Conservation (phyloP, 2,888 invertebrate genomes). For the Brachylomia viminalis region DNA sequence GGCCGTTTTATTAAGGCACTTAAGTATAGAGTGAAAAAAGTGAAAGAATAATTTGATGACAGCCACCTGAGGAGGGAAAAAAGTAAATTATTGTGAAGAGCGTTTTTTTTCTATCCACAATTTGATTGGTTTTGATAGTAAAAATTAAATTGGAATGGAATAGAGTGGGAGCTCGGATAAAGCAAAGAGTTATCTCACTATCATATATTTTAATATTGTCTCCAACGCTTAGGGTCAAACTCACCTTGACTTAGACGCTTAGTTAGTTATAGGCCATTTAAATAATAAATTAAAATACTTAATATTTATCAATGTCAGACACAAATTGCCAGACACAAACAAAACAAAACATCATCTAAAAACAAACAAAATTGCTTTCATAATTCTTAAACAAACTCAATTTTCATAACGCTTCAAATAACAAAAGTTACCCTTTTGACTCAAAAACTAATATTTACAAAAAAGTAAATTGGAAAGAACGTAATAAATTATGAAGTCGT, state of each 20-base stretch:
- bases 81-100: too few species aligned
- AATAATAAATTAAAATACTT: neutral
- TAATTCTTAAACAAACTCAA: constrained; percentile 37
- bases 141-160: neutral
- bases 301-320: constrained; percentile 18
- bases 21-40: neutral
- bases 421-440: constrained; percentile 37
- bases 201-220: neutral
- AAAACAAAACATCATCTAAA: constrained; percentile 8
- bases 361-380: constrained; percentile 30
- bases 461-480: constrained; percentile 50
- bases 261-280: neutral
- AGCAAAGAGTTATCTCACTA: neutral
- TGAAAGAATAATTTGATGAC: neutral
- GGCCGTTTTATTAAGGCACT: neutral
- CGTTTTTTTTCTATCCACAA: neutral
- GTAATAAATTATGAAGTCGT: constrained; percentile 59
- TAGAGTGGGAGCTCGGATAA: neutral
- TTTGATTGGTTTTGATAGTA: neutral
- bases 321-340: constrained; percentile 21
- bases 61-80: neutral
- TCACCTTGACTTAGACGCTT: neutral
- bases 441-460: constrained; percentile 48
- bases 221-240: too few species aligned
- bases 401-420: constrained; percentile 31